phyloP scores from a whole-genome alignment of 2,797 vertebrate genomes.

The Nothura maculosa region DNA sequence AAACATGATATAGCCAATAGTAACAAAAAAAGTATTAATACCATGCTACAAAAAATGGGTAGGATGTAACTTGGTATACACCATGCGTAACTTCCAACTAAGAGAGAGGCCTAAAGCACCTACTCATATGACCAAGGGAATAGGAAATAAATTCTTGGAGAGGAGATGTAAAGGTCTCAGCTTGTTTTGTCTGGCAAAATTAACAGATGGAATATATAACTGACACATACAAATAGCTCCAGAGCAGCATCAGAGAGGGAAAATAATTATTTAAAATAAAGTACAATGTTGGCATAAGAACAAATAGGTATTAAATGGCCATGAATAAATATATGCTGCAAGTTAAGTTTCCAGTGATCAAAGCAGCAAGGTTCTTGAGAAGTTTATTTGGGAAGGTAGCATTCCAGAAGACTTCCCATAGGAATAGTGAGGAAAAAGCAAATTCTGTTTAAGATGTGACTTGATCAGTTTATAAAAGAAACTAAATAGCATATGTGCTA shows the following conservation, averaged over 20 bases:
- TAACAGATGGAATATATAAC: neutral
- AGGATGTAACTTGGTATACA: accelerated
- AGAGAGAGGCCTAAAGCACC: neutral
- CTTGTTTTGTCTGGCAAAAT: neutral
- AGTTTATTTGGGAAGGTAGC: neutral
- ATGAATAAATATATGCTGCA: neutral
- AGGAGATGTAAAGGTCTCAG: neutral
- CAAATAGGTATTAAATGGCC: neutral
- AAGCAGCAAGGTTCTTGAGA: neutral
- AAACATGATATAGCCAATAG: neutral
- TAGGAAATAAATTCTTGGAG: neutral
- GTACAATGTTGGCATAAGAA: neutral
- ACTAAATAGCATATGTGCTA: neutral
- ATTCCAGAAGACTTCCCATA: neutral
- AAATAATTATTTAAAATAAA: constrained; percentile 10
- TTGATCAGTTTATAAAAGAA: neutral
- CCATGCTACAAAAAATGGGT: neutral
- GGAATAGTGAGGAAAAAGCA: neutral
- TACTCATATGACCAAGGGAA: neutral
- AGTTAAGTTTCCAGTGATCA: neutral
- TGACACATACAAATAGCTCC: neutral
- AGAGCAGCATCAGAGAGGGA: neutral
- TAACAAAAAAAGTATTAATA: neutral
- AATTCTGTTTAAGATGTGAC: neutral
- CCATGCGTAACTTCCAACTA: neutral